Conservation (phyloP, 2,797 vertebrate species). For the Acrossocheilus wenchowensis region DNA sequence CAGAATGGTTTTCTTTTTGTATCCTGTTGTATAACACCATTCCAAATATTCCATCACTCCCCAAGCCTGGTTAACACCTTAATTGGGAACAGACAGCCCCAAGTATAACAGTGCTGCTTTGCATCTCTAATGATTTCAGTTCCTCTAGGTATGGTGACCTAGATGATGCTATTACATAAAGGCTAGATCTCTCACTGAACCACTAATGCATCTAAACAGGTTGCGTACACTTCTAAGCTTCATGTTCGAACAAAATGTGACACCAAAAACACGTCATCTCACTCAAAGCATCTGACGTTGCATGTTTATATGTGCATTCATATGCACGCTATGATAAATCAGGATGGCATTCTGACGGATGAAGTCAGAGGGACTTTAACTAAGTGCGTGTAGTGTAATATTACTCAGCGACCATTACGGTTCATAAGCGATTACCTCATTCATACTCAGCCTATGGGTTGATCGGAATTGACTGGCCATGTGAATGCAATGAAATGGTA, state of each 20-base stretch:
- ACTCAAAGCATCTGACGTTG: slow-evolving; percentile 11
- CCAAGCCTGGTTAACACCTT: slow-evolving; percentile 29
- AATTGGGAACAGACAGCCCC: neutral
- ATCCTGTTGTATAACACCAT: slow-evolving; percentile 7
- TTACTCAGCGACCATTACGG: slow-evolving; percentile 20
- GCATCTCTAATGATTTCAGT: slow-evolving; percentile 38
- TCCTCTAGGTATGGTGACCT: slow-evolving; percentile 45
- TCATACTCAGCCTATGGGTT: neutral
- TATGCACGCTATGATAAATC: slow-evolving; percentile 17
- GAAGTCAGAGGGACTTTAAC: slow-evolving; percentile 21
- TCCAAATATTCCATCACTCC: neutral
- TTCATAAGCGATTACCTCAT: slow-evolving; percentile 41
- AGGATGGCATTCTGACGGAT: slow-evolving; percentile 4
- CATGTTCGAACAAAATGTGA: slow-evolving; percentile 16
- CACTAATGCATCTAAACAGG: slow-evolving; percentile 35
- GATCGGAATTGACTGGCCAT: slow-evolving; percentile 22
- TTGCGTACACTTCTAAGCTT: neutral
- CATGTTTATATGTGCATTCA: slow-evolving; percentile 5
- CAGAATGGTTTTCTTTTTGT: neutral
- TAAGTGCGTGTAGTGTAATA: slow-evolving; percentile 31
- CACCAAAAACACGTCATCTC: slow-evolving; percentile 9
- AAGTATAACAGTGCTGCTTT: slow-evolving; percentile 27
- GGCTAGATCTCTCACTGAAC: slow-evolving; percentile 10
- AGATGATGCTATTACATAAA: slow-evolving; percentile 44
- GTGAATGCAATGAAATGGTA: neutral